Conservation (phyloP, 2,797 vertebrate genomes). For the Premnoplex brunnescens region DNA sequence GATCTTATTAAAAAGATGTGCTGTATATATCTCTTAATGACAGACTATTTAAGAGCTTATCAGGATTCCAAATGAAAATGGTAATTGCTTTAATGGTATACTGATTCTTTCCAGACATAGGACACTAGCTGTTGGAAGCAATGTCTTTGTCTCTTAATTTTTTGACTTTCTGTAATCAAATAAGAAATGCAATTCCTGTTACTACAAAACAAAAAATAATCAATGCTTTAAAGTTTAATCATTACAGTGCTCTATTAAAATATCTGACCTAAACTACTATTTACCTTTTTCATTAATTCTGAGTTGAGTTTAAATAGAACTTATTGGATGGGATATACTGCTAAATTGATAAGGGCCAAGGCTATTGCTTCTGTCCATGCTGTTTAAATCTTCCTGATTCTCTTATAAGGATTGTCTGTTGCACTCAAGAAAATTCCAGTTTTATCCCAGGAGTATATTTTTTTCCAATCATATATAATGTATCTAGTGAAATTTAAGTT, state of each 20-base stretch:
- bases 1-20: constrained; percentile 23
- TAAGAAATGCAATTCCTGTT: neutral
- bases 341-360: neutral
- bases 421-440: neutral
- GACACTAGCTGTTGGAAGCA: constrained; percentile 28
- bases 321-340: neutral
- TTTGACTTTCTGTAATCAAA: constrained; percentile 9
- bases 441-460: neutral
- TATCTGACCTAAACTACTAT: neutral
- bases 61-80: constrained; percentile 28
- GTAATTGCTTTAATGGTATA: constrained; percentile 45
- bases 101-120: constrained; percentile 28
- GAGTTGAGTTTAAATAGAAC: neutral
- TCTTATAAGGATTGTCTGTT: neutral
- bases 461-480: neutral
- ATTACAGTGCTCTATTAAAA: neutral
- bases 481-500: neutral
- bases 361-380: neutral
- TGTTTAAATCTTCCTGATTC: neutral
- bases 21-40: constrained; percentile 53
- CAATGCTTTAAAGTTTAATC: neutral
- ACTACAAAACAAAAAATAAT: constrained; percentile 31
- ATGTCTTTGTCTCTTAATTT: constrained; percentile 11
- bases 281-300: constrained; percentile 9
- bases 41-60: constrained; percentile 35